These are phyloP conservation scores for Prorops nasuta DNA, from an alignment of 1,140 invertebrate genomes.

Conservation along the genomic window DNA sequence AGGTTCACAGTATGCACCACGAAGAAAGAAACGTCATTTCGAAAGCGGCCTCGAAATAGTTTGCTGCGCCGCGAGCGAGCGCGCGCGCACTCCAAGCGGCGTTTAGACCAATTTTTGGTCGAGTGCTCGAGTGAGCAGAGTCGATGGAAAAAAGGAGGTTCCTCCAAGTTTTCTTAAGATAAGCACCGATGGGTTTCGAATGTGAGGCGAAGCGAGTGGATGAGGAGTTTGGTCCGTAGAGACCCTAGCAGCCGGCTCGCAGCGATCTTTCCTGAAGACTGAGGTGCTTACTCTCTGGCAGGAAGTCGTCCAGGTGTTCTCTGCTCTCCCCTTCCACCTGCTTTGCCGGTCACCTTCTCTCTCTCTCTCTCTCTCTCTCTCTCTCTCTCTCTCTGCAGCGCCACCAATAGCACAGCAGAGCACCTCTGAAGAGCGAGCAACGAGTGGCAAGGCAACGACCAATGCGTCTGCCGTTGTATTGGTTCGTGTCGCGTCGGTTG, in stretches of 20 bases:
- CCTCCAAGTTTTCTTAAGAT: no score
- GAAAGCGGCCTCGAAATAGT: background rate
- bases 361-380: conserved; percentile 12
- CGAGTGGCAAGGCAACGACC: conserved; percentile 19
- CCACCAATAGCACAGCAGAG: conserved; percentile 5
- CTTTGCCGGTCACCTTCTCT: conserved; percentile 14
- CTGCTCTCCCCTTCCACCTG: conserved; percentile 23
- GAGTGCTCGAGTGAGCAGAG: no score
- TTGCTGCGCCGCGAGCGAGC: no score
- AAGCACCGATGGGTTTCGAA: no score
- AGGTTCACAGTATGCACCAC: no score
- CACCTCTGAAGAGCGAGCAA: background rate
- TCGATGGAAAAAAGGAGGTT: no score
- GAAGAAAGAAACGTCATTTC: background rate
- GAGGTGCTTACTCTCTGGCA: conserved; percentile 37
- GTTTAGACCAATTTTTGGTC: no score
- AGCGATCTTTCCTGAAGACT: conserved; percentile 38
- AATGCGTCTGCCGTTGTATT: conserved; percentile 27
- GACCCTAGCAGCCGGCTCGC: no score
- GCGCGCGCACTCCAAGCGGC: no score
- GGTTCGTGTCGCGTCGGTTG: no score
- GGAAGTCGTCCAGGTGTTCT: conserved; percentile 48
- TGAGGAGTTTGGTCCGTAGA: no score
- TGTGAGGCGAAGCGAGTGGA: no score
- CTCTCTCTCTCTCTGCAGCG: conserved; percentile 19